Evolutionary conservation across 2,797 vertebrate species (phyloP).

Genomic region (Podarcis siculus): DNA sequence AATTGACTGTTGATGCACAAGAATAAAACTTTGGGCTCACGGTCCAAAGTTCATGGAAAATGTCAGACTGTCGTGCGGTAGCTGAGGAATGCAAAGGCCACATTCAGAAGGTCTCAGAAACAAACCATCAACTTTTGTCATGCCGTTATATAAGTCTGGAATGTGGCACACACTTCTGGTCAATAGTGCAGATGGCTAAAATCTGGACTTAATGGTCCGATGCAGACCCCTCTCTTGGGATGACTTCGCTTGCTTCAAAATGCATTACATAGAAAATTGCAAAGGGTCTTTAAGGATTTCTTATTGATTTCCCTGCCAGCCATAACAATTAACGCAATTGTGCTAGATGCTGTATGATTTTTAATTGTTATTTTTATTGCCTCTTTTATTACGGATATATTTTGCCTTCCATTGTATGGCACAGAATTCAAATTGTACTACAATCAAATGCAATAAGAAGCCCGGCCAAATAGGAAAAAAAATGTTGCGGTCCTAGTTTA

Average conservation of each 20-base stretch:
- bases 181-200: background rate
- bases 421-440: too few species aligned
- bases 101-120: background rate
- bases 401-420: too few species aligned
- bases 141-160: background rate
- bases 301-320: too few species aligned
- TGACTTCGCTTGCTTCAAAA: background rate
- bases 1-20: background rate
- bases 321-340: too few species aligned
- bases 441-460: too few species aligned
- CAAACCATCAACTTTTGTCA: background rate
- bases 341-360: too few species aligned
- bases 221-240: background rate
- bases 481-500: background rate
- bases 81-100: background rate
- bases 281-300: too few species aligned
- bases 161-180: background rate
- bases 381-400: too few species aligned
- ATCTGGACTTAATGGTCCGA: background rate
- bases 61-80: background rate
- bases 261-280: too few species aligned
- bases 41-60: slow-evolving; percentile 1
- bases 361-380: too few species aligned
- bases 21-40: background rate
- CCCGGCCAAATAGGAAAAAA: too few species aligned